Base-by-base conservation (phyloP, 2,888 invertebrate species). In the Tenthredo notha region DNA sequence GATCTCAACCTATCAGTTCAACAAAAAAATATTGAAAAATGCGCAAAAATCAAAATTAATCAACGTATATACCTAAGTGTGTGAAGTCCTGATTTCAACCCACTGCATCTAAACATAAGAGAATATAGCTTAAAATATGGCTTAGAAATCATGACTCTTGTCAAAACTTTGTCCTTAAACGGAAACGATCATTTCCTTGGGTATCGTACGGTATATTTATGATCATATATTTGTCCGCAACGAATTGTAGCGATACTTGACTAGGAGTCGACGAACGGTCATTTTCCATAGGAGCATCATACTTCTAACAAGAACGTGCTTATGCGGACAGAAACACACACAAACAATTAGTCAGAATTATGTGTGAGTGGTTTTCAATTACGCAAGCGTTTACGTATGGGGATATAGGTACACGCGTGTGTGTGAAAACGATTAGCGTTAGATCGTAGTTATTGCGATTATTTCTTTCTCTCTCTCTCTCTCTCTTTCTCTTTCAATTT, bases 241-340 rank as follows among this genome's bases (percentile, higher is more conserved):
- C 74, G 15, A 43, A 43, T n/a, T 74, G 74, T 74, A 43, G 43
- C n/a, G 74, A 74, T 43, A 43, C 15, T 21, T n/a, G 21, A 12
- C 40, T 15, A 15, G 40, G 37, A 70, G 47, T 84, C 83, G 83
- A 84, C 85, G 86, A 86, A 86, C 85, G 84, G 86, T 85, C 85
- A 86, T 86, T 85, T 86, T 84, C 85, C 84, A 84, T 74, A 78
- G 85, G 37, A 75, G 40, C n/a, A 58, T 77, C 67, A 61, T 25
- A 85, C 83, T 40, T 70, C 43, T n/a, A 9, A n/a, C 70, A 50
- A 15, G 25, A 72, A 54, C 25, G 15, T 21, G 43, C 40, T 33
- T 54, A 77, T 74, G n/a, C n/a, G 80, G 77, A 85, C 77, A 84
- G 47, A 33, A 15, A 70, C 61, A 37, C 21, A 50, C 78, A 84